Evolutionary conservation across 2,888 invertebrate genomes (phyloP), one percentile per base, ranked within the genome.

Genomic region (Drosophila kuntzei): DNA sequence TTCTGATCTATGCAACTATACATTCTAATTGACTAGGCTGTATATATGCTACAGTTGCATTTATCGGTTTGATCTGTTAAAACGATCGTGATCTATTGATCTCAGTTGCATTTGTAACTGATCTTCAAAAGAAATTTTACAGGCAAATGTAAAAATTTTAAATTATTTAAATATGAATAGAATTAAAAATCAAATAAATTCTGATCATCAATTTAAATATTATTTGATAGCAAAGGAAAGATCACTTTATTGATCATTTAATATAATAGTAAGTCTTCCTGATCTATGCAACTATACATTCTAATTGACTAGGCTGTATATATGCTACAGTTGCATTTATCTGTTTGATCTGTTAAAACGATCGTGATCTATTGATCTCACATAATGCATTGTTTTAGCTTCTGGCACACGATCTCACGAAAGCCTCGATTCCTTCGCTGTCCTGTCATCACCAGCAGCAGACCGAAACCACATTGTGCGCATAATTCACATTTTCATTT

Each of bases 401-500:
- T 43, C 53, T 66, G 59, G 70, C 65, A 77, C 84, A 80, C 80
- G 80, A 86, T 66, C 71, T 64, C 59, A 47, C 62, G 64, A 61
- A 29, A 59, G 62, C 37, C 60, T 73, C 80, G 77, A 79, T 62
- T 27, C 14, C 39, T 63, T 44, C 43, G 37, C n/a, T 53, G 59
- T 76, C 39, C 77, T 77, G 68, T 73, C 75, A 78, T 68, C 79
- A 69, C 59, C 67, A 54, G 34, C 60, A 57, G 43, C 71, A 72
- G 82, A 84, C 71, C 68, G 71, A 66, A 57, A 74, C 80, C 71
- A 68, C 68, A 71, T 75, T 71, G 63, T 66, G 65, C 76, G 69
- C 85, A 87, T 87, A 81, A 84, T 79, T 82, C 85, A 78, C 59
- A 81, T 83, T 79, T 75, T 57, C 73, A 67, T 62, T 71, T 68